Percentiles rank a stretch among this genome's conserved stretches.
Evolutionary conservation across 2,113 vertebrate genomes (phyloP).

Genomic region (Neolamprologus cancellatus): DNA sequence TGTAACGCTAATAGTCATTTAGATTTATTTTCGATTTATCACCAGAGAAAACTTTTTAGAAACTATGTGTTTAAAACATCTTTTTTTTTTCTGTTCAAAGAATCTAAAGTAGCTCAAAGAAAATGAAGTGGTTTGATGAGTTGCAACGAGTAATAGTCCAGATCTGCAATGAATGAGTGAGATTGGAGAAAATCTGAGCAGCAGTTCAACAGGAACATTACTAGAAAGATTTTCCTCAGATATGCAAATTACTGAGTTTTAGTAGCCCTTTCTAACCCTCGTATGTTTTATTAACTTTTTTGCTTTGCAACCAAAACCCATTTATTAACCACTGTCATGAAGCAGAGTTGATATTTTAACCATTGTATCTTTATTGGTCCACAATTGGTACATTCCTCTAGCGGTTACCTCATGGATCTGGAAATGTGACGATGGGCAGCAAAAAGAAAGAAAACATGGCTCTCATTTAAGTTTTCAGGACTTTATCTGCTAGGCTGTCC

Average conservation of each 20-base stretch:
- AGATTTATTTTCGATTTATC: neutral
- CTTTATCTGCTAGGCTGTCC: neutral
- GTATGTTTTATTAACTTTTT: neutral
- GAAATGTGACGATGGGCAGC: neutral
- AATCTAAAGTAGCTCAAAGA: neutral
- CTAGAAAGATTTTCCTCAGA: neutral
- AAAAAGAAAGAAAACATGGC: neutral
- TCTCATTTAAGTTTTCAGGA: neutral
- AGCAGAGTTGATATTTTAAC: neutral
- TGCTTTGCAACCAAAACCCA: neutral
- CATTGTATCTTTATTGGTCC: neutral
- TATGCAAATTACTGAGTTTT: neutral
- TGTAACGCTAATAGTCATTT: neutral
- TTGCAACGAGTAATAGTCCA: neutral
- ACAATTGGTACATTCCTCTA: neutral
- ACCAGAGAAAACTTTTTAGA: neutral
- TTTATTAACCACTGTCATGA: neutral
- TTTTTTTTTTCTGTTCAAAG: neutral
- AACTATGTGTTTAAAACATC: neutral
- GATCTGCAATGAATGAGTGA: neutral
- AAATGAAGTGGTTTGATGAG: neutral
- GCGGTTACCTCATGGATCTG: neutral
- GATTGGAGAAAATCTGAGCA: neutral
- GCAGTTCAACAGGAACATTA: neutral
- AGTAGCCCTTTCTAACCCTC: fast-evolving